Conservation (phyloP, 1,140 invertebrate species). For the Scaptomyza graminum region DNA sequence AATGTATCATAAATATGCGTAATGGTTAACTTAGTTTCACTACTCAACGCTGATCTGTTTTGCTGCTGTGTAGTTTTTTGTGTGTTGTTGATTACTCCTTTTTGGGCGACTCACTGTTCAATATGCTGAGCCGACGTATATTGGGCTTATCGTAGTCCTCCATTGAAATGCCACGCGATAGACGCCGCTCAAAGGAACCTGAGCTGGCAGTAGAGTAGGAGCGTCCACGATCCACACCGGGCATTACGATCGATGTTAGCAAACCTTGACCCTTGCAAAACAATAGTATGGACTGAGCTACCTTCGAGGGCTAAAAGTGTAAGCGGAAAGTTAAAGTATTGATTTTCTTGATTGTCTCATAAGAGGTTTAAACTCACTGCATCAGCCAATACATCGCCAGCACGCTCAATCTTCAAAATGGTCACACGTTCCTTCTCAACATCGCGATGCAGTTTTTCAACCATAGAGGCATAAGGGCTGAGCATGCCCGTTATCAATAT, state of each 20-base stretch:
- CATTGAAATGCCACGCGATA: constrained; percentile 90
- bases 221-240: constrained; percentile 87
- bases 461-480: constrained; percentile 91
- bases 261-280: constrained; percentile 93
- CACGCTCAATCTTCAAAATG: constrained; percentile 92
- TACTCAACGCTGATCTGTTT: constrained; percentile 36
- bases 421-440: constrained; percentile 92
- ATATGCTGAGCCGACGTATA: constrained; percentile 89
- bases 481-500: constrained; percentile 92
- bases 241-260: constrained; percentile 89
- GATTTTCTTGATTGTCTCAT: not conserved
- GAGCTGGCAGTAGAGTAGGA: constrained; percentile 86
- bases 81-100: constrained; percentile 67
- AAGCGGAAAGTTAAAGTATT: not conserved
- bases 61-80: constrained; percentile 25
- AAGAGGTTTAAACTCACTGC: constrained; percentile 85
- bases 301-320: constrained; percentile 89
- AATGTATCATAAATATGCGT: constrained; percentile 54
- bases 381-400: constrained; percentile 92
- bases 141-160: constrained; percentile 93
- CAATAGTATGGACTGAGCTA: constrained; percentile 91
- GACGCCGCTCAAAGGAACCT: constrained; percentile 85
- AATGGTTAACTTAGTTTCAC: constrained; percentile 38
- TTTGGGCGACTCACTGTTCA: constrained; percentile 80
- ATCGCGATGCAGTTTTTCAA: constrained; percentile 90